Evolutionary conservation across 2,113 vertebrate genomes (phyloP), one percentile per base, ranked within the genome.

Genomic region (Dipodomys merriami): DNA sequence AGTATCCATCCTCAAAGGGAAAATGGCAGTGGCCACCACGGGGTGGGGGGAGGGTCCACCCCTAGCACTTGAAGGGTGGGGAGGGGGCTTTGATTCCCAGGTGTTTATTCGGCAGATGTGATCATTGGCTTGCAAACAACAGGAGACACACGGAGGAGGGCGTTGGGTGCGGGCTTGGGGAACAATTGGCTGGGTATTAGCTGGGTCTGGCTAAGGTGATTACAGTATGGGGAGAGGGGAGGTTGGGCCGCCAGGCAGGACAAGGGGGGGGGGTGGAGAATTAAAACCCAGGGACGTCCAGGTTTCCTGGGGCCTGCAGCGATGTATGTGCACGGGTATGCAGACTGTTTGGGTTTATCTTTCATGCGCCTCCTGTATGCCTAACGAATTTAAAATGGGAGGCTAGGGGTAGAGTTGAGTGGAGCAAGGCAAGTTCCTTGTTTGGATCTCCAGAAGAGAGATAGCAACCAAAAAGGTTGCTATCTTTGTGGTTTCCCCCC

Each of bases 131-230:
- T 29, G 64, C 35, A 49, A 30, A 67, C 19, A 25, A 5, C 23
- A 0, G 39, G 39, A 39, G 39, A 39, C 39, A 39, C 2, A 1
- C 29, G 18, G 7, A 0, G 4, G 7, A 30, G 39, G 39, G 23
- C 16, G 39, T 13, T 77, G 20, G 7, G 7, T 0, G 18, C 4
- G 7, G 64, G 15, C 53, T 57, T 16, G 15, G 15, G 53, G 53
- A 78, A 60, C 0, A 0, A 10, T 46, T 39, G 35, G 29, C 7
- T 49, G 22, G n/a, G 9, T 1, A 9, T 57, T 15, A 4, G 25
- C 13, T 46, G n/a, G 15, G 35, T 44, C 46, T 67, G 80, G 2
- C 33, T 88, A 80, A 5, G 53, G 1, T 12, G 23, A 76, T 44
- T 12, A 13, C 11, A 49, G 18, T 11, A 4, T 65, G 78, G 19